These are phyloP conservation scores for Hirtodrosophila trivittata DNA, from an alignment of 2,888 invertebrate genomes.

Conservation along the genomic window DNA sequence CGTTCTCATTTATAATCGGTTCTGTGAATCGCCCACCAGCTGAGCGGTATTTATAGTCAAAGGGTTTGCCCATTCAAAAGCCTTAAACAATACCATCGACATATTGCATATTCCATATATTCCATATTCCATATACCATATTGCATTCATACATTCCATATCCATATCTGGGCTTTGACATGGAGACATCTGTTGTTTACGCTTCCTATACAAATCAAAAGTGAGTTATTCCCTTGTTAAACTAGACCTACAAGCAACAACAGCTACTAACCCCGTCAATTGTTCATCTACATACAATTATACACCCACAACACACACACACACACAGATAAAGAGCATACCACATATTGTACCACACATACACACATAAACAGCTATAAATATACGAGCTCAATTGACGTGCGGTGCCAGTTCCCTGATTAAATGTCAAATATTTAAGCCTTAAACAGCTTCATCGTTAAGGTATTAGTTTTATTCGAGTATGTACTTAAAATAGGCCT, in stretches of 20 bases:
- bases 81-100: slow-evolving; percentile 8
- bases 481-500: too few relatives aligned
- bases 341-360: background rate
- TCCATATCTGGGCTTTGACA: slow-evolving; percentile 9
- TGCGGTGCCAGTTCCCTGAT: too few relatives aligned
- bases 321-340: background rate
- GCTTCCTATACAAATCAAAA: slow-evolving; percentile 30
- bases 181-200: slow-evolving; percentile 35
- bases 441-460: too few relatives aligned
- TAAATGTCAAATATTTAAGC: too few relatives aligned
- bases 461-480: too few relatives aligned
- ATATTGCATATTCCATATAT: slow-evolving; percentile 14
- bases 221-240: slow-evolving; percentile 28
- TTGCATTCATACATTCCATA: background rate
- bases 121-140: slow-evolving; percentile 7
- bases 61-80: background rate
- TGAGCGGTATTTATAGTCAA: slow-evolving; percentile 19
- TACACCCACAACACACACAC: slow-evolving; percentile 1
- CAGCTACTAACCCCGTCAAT: slow-evolving; percentile 7
- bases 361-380: too few relatives aligned
- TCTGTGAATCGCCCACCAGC: slow-evolving; percentile 1
- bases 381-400: too few relatives aligned
- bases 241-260: slow-evolving; percentile 7
- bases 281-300: slow-evolving; percentile 15
- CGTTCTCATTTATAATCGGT: background rate